These are phyloP conservation scores for Albula glossodonta DNA, from an alignment of 2,113 vertebrate genomes.

Conservation along the genomic window DNA sequence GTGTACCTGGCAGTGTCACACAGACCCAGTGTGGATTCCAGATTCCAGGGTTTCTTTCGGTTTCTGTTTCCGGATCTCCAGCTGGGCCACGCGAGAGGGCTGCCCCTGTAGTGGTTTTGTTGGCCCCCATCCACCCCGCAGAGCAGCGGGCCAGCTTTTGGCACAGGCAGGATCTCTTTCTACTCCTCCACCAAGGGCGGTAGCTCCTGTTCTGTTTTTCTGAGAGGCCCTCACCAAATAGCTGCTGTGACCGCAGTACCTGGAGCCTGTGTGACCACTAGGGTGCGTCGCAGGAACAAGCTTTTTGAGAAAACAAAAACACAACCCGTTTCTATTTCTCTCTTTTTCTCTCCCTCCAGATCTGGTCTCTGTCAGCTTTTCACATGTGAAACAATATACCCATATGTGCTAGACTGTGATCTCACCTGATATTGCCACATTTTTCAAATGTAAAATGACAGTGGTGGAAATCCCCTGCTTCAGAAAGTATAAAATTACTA, in stretches of 20 bases:
- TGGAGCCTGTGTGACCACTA: not conserved
- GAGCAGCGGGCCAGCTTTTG: not conserved
- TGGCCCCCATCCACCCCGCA: slow-evolving; percentile 20
- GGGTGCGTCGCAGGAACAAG: not conserved
- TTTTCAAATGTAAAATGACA: no score
- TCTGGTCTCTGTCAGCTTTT: slow-evolving; percentile 7
- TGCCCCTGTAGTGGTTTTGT: slow-evolving; percentile 18
- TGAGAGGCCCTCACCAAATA: not conserved
- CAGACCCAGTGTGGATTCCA: not conserved
- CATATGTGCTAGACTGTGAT: no score
- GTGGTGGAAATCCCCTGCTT: no score
- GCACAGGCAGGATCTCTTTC: not conserved
- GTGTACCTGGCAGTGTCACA: not conserved
- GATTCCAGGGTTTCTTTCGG: slow-evolving; percentile 17
- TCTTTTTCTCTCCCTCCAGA: slow-evolving; percentile 10
- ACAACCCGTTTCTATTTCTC: not conserved
- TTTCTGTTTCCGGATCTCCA: slow-evolving; percentile 28
- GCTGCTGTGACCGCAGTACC: not conserved
- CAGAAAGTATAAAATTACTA: no score
- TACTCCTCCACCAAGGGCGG: not conserved
- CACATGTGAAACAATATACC: not conserved
- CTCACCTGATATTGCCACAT: no score
- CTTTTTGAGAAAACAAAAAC: not conserved
- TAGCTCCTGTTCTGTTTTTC: not conserved
- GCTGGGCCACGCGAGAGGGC: slow-evolving; percentile 18